Evolutionary conservation across 1,140 invertebrate species (phyloP), one percentile per base, ranked within the genome.

Genomic region (Papilio machaon): DNA sequence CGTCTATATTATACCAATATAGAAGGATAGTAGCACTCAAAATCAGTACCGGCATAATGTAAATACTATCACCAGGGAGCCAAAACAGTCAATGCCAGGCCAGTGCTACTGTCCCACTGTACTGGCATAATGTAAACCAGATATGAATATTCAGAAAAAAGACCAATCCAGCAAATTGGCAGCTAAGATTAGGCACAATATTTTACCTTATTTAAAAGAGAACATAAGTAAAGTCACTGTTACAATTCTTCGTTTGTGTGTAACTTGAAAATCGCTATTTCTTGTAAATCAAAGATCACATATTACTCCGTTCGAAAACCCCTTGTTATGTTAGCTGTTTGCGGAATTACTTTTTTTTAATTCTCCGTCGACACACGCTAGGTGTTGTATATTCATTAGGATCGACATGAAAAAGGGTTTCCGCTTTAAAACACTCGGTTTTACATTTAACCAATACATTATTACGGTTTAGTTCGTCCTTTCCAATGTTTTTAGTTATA

Each of bases 281-380:
- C 81, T 84, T 80, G 30, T 82, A 6, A 77, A 52, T 81, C 70
- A 52, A 79, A 76, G 81, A 79, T 58, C 82, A 82, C 47, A 35
- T 80, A 19, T 80, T 60, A 75, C 76, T 82, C 83, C 85, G 84
- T 83, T 83, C 76, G 83, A 85, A 83, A 83, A 85, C 83, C 82
- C 84, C 83, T 85, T 85, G 82, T 88, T 88, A 87, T 84, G 85
- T 84, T 87, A 85, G 87, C 83, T 85, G 86, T 88, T 86, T 87
- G 86, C 80, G 82, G 83, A 89, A 85, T 89, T 85, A 86, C 84
- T 87, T 89, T 89, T 88, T 87, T 86, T 86, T 86, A 86, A 86
- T 84, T 85, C 83, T 81, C 83, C 82, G 60, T 79, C 84, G 84
- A 83, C 79, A 85, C 85, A 85, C 84, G 87, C 82, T 85, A 85